Percentiles rank a stretch among this genome's conserved stretches.
Conservation (phyloP, 2,888 invertebrate genomes). For the Melieria omissa region DNA sequence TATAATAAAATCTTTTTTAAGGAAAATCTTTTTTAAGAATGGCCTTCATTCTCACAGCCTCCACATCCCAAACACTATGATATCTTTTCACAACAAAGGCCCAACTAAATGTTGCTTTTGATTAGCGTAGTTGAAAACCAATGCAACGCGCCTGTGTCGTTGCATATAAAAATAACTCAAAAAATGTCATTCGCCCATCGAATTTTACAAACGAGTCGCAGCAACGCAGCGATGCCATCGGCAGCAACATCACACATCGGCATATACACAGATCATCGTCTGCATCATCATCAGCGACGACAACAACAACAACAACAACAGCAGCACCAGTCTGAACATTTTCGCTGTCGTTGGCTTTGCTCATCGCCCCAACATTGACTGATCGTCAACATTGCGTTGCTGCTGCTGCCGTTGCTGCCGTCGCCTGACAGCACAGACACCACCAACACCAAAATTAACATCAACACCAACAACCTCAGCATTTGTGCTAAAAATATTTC, state of each 20-base stretch:
- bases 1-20: too few relatives aligned
- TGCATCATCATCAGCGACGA: conserved; percentile 36
- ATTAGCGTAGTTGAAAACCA: too few relatives aligned
- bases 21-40: too few relatives aligned
- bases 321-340: conserved; percentile 29
- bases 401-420: neutral
- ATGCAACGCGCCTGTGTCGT: conserved; percentile 5
- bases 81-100: too few relatives aligned
- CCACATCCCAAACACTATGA: too few relatives aligned
- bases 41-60: too few relatives aligned
- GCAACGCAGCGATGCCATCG: conserved; percentile 27
- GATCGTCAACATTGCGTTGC: conserved; percentile 22
- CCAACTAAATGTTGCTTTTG: too few relatives aligned
- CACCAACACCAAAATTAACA: neutral
- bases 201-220: conserved; percentile 59
- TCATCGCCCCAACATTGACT: neutral
- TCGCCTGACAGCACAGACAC: too few relatives aligned
- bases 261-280: conserved; percentile 13
- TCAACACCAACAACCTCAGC: conserved; percentile 38
- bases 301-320: conserved; percentile 26
- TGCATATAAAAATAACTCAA: conserved; percentile 59
- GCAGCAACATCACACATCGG: conserved; percentile 8
- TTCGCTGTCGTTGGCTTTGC: neutral
- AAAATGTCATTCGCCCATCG: conserved; percentile 61
- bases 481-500: conserved; percentile 56